Conservation (phyloP, 2,113 vertebrate species). For the Ammodytes marinus region DNA sequence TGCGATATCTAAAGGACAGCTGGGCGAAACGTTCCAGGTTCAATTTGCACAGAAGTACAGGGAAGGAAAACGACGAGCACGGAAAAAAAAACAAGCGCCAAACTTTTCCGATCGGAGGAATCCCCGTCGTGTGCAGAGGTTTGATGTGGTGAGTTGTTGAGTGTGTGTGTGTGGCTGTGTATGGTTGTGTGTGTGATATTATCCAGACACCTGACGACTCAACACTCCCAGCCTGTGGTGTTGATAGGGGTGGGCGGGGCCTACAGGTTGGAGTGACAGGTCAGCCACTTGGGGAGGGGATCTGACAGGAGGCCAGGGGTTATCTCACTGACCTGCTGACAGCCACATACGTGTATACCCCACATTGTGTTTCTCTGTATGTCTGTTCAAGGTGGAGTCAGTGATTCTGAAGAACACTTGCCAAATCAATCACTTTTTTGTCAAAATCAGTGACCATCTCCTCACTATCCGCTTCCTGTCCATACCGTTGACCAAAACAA, state of each 20-base stretch:
- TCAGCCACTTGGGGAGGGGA: constrained; percentile 47
- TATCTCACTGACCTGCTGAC: constrained; percentile 65
- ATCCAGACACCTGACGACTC: constrained; percentile 69
- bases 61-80: background rate
- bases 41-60: constrained; percentile 2
- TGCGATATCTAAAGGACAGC: constrained; percentile 36
- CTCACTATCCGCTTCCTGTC: too few species aligned
- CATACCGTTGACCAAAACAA: too few species aligned
- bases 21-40: constrained; percentile 35
- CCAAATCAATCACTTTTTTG: too few species aligned
- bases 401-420: too few species aligned
- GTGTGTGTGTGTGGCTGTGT: constrained; percentile 14
- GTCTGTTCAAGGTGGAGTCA: too few species aligned
- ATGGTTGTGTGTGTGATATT: constrained; percentile 33
- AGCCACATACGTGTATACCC: background rate
- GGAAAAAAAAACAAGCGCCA: background rate
- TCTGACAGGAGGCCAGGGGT: constrained; percentile 59
- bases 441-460: too few species aligned
- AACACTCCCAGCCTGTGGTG: constrained; percentile 56
- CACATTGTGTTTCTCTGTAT: too few species aligned
- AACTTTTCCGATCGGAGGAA: constrained; percentile 8
- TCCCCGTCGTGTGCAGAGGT: constrained; percentile 1
- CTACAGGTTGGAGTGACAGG: constrained; percentile 54
- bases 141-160: background rate
- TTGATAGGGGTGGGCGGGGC: constrained; percentile 56